Conservation (phyloP, 2,113 vertebrate genomes). For the Mesocricetus auratus region DNA sequence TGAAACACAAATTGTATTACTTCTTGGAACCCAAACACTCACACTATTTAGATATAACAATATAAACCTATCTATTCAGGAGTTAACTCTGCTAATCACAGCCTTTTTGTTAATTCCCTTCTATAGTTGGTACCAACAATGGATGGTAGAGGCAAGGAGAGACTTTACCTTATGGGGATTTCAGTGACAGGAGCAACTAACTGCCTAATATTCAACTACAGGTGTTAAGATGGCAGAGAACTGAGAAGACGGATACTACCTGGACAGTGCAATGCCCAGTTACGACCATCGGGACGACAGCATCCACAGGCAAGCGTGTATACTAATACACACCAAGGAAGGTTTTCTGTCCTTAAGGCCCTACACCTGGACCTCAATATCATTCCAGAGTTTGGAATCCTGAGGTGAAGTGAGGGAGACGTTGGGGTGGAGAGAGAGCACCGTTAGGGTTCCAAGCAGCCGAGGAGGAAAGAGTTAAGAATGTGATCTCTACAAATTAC, state of each 20-base stretch:
- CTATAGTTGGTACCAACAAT: neutral
- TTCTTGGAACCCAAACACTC: constrained; percentile 24
- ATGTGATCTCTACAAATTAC: neutral
- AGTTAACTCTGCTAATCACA: neutral
- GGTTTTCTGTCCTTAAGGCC: neutral
- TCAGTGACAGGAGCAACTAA: constrained; percentile 34
- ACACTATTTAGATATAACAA: neutral
- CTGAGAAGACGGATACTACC: too few relatives aligned
- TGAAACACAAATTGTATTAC: neutral
- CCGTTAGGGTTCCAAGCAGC: neutral
- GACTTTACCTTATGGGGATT: neutral
- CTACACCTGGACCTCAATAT: neutral
- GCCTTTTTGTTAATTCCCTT: neutral
- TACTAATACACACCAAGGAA: neutral
- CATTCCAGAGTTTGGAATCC: neutral
- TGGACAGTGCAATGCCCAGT: neutral
- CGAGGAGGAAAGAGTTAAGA: neutral
- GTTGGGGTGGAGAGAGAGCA: too few relatives aligned
- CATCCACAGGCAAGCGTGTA: neutral
- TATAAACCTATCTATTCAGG: neutral
- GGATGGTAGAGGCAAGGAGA: neutral
- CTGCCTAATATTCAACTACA: neutral
- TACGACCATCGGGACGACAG: neutral
- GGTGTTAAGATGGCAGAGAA: neutral
- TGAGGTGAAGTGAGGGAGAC: neutral